phyloP scores from a whole-genome alignment of 2,888 invertebrate species.

The Eristalinus sepulchralis region DNA sequence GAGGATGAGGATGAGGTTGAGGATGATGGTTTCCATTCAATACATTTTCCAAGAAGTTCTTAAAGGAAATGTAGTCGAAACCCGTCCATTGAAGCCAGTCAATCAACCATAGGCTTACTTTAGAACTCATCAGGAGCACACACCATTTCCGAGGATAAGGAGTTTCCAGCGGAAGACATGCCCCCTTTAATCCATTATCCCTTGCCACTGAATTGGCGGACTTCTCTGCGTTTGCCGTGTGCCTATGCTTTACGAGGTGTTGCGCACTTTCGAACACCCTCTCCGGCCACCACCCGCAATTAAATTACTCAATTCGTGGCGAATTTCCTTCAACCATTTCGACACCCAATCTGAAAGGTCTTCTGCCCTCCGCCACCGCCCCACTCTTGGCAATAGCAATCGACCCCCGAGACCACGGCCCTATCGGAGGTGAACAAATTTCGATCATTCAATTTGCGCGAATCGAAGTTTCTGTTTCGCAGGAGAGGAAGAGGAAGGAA shows the following conservation, averaged over 20 bases:
- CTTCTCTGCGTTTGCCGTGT: background rate
- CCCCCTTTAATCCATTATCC: background rate
- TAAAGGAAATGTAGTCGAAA: no score
- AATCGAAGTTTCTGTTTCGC: constrained; percentile 24
- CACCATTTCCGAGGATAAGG: no score
- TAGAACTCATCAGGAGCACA: no score
- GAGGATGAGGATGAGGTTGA: background rate
- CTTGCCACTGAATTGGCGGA: background rate
- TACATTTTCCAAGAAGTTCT: no score
- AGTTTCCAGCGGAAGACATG: no score
- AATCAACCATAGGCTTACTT: no score
- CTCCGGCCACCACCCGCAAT: constrained; percentile 45
- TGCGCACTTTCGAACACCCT: constrained; percentile 26
- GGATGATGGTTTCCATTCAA: no score
- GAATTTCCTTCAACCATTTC: constrained; percentile 62
- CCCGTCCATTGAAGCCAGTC: no score
- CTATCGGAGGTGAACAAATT: constrained; percentile 47
- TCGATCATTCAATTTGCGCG: constrained; percentile 66
- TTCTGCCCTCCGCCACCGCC: constrained; percentile 2
- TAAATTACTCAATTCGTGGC: constrained; percentile 61
- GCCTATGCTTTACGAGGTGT: constrained; percentile 10
- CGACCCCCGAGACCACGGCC: background rate
- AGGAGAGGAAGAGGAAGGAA: background rate
- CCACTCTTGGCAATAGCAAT: background rate
- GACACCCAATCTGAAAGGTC: constrained; percentile 54